Conservation (phyloP, 2,113 vertebrate genomes). For the Synodontis membranacea region DNA sequence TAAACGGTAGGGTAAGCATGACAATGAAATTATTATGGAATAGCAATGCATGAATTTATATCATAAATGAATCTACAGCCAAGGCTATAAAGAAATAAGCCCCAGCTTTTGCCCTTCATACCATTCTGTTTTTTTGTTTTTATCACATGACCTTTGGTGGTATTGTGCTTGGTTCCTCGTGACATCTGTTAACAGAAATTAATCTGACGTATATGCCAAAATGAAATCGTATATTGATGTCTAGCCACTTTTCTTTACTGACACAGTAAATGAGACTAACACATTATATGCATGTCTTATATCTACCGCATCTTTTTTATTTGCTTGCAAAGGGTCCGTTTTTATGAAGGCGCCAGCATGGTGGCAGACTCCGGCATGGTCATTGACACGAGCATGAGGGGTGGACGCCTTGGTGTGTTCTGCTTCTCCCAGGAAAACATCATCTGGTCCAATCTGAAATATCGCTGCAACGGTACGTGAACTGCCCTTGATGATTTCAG, state of each 20-base stretch:
- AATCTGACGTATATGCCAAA: background rate
- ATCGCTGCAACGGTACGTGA: constrained; percentile 92
- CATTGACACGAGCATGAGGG: constrained; percentile 96
- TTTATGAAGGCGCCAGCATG: constrained; percentile 89
- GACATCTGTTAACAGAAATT: background rate
- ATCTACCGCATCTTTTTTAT: background rate
- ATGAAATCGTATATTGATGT: background rate
- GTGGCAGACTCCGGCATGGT: constrained; percentile 93
- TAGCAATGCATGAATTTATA: background rate
- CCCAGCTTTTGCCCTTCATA: background rate
- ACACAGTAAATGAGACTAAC: background rate
- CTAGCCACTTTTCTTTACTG: background rate
- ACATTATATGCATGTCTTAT: background rate
- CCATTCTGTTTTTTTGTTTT: background rate
- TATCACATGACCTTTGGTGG: background rate
- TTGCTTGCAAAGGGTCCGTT: constrained; percentile 78
- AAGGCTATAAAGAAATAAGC: background rate
- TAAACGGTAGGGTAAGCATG: background rate
- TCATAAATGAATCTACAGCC: background rate
- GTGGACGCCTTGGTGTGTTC: constrained; percentile 97
- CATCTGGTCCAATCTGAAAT: constrained; percentile 98
- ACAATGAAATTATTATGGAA: background rate
- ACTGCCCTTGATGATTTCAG: background rate
- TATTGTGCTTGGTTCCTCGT: background rate
- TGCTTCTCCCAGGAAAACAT: constrained; percentile 99